Base-by-base conservation (phyloP, 2,888 invertebrate genomes). In the Yponomeuta malinellus region DNA sequence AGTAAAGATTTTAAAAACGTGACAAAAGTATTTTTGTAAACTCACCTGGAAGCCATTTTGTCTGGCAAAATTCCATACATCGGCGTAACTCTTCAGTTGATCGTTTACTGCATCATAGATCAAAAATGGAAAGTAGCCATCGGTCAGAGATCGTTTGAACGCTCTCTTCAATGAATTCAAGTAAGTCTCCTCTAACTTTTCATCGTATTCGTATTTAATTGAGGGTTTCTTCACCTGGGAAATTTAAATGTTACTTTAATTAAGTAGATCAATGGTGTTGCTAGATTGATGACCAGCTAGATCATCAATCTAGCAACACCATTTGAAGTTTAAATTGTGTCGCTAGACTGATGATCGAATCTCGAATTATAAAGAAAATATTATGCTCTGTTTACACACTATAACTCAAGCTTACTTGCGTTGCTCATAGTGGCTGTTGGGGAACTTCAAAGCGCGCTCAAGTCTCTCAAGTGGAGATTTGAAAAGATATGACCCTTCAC, bases 41-140 rank as follows among this genome's bases (percentile, higher is more conserved):
- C 82, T 71, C 81, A 97, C 97, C 94, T 97, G 96, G 86, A 97
- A 98, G 70, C 96, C 96, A 84, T 94, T 94, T 76, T 95, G 95
- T 82, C 97, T 96, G 1, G 97, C 96, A 85, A 95, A 96, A 81
- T 95, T 96, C 95, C 96, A 96, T 93, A 98, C 95, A 81, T 98
- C 97, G 72, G 96, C 96, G 82, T 97, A 97, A 78, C 96, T 94
- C 74, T 94, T 94, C 29, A 96, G 92, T 80, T 95, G 95, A 74
- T 97, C 96, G 85, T 98, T 98, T 63, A 97, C 95, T 79, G 97
- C 96, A 87, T 99, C 99, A 66, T 97, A 95, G 82, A 99, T 97
- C 76, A 99, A 95, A 84, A 99, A 98, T 72, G 96, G 95, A 87
- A 98, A 98, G 83, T 96, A 97, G 72, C 97, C 96, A 87, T 98